A percentile compares a stretch with the other conserved stretches of the same genome.
phyloP scores from a whole-genome alignment of 2,888 invertebrate genomes.

The Corythucha ciliata region DNA sequence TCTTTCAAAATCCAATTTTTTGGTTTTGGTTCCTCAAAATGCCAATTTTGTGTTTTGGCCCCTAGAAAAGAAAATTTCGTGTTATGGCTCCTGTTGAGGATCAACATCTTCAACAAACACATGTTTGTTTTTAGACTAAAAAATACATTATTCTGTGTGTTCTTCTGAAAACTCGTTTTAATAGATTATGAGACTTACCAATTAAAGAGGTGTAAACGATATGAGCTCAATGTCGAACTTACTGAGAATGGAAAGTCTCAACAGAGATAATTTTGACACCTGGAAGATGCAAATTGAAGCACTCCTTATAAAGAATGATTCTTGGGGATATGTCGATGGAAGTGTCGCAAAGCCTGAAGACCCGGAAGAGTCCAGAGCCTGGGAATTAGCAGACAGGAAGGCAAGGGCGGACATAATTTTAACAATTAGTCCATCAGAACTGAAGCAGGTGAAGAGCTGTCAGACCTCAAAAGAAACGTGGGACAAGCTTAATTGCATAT shows the following conservation, averaged over 20 bases:
- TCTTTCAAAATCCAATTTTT: too few relatives aligned
- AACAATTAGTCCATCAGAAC: neutral
- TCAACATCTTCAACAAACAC: too few relatives aligned
- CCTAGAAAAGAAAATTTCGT: too few relatives aligned
- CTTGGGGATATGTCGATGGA: neutral
- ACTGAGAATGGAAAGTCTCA: neutral
- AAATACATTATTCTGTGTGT: too few relatives aligned
- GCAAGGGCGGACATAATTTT: neutral
- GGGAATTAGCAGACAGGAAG: neutral
- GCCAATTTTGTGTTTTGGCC: too few relatives aligned
- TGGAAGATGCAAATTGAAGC: constrained; percentile 7
- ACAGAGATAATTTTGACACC: neutral
- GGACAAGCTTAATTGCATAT: neutral
- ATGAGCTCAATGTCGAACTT: too few relatives aligned
- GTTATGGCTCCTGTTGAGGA: too few relatives aligned
- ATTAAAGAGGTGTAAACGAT: too few relatives aligned
- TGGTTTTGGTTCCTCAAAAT: too few relatives aligned
- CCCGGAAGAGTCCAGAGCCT: neutral
- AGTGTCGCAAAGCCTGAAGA: neutral
- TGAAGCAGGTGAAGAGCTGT: neutral
- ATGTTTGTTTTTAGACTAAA: too few relatives aligned
- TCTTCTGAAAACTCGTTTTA: too few relatives aligned
- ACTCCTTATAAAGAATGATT: neutral
- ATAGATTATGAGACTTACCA: too few relatives aligned
- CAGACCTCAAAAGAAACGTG: neutral